Conservation (phyloP, 1,140 invertebrate genomes). For the Pomphorhynchus laevis region DNA sequence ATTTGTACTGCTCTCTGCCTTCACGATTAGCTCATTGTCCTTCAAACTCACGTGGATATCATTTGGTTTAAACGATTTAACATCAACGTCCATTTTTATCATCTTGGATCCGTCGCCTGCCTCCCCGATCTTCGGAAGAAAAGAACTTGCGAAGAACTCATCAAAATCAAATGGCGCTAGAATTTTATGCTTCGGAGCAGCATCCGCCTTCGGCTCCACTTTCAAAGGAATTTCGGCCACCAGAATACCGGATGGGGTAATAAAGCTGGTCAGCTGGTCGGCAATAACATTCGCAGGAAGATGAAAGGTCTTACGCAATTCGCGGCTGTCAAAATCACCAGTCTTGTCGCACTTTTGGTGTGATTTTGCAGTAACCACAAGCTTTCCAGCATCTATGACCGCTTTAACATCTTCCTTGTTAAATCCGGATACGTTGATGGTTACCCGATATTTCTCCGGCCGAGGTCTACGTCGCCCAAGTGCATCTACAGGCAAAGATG, state of each 20-base stretch:
- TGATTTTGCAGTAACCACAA: constrained; percentile 3
- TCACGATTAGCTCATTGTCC: constrained; percentile 7
- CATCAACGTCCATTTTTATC: too few relatives aligned
- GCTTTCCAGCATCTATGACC: constrained; percentile 3
- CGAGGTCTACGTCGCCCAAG: constrained; percentile 1
- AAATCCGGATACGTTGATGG: constrained; percentile 4
- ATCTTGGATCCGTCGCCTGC: too few relatives aligned
- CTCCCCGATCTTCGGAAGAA: too few relatives aligned
- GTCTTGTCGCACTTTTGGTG: constrained; percentile 4
- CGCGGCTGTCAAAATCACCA: constrained; percentile 7
- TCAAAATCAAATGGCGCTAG: too few relatives aligned
- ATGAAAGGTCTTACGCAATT: constrained; percentile 8
- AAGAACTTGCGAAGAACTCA: too few relatives aligned
- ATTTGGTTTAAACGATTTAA: constrained; percentile 6
- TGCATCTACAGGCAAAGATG: neutral
- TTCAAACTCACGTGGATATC: constrained; percentile 6
- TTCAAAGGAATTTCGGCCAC: constrained; percentile 8
- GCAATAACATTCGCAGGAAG: constrained; percentile 3
- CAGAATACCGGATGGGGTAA: constrained; percentile 5
- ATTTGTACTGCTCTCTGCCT: constrained; percentile 6
- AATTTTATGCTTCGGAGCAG: too few relatives aligned
- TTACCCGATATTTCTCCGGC: constrained; percentile 5
- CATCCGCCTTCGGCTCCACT: too few relatives aligned
- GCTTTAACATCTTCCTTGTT: constrained; percentile 6
- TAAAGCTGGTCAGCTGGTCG: constrained; percentile 6